phyloP scores from a whole-genome alignment of 2,797 vertebrate species.

The Myotis daubentonii region DNA sequence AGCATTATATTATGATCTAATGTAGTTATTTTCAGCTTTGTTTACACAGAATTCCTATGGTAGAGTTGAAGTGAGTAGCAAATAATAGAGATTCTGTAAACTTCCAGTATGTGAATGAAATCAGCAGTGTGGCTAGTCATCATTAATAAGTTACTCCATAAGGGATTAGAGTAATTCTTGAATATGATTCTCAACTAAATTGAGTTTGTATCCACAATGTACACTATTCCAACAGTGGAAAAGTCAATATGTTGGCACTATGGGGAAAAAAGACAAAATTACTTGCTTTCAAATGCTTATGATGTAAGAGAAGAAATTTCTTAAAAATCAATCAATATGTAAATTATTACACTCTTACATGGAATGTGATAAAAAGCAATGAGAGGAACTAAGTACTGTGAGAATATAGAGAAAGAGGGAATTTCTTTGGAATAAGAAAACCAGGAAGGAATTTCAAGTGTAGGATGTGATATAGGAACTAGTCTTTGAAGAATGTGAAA shows the following conservation, averaged over 20 bases:
- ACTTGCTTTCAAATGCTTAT: not conserved
- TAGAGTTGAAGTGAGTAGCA: not conserved
- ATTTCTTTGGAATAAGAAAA: not conserved
- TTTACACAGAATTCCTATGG: not conserved
- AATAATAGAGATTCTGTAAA: not conserved
- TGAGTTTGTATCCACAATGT: not conserved
- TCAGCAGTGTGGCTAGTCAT: not conserved
- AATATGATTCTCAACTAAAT: not conserved
- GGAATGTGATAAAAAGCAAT: not conserved
- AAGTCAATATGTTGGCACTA: not conserved
- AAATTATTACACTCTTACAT: not conserved
- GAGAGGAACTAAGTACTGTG: not conserved
- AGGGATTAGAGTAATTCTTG: not conserved
- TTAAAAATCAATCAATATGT: not conserved
- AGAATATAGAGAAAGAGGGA: not conserved
- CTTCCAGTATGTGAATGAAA: not conserved
- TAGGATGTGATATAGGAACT: not conserved
- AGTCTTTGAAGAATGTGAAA: conserved; percentile 10
- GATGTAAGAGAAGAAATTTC: not conserved
- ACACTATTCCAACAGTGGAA: not conserved
- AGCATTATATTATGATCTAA: not conserved
- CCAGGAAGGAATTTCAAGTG: not conserved
- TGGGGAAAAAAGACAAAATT: not conserved
- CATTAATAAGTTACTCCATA: not conserved
- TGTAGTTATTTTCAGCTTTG: not conserved